Evolutionary conservation across 2,797 vertebrate genomes (phyloP), one percentile per base, ranked within the genome.

Genomic region (Decapterus maruadsi): DNA sequence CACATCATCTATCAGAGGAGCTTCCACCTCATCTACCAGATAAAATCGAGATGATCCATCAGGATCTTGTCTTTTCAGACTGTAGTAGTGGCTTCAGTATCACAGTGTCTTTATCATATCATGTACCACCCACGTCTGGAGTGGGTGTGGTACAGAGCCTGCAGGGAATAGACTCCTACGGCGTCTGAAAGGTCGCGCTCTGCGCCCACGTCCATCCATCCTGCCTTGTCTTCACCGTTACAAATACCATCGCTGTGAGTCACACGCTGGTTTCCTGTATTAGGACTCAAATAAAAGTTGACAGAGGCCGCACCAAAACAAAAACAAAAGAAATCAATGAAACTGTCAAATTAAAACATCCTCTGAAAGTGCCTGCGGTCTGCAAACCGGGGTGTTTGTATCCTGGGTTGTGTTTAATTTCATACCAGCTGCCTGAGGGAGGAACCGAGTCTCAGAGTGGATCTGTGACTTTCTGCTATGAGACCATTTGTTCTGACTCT

Each of bases 111-210:
- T 78, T 20, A 75, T 61, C 16, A 22, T 57, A 45, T 58, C 17
- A 54, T 63, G 38, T 13, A 34, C 10, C 62, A 45, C 6, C 42
- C 6, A n/a, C 71, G 12, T 55, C 68, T 70, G 6, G 58, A 74
- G 63, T 8, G 69, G 50, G 73, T 72, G 48, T 5, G 1, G 1
- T 42, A 10, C 48, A 17, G 45, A 14, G 12, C 83, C 73, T 34
- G 83, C 76, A 1, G 85, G 83, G 73, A 75, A 17, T 0, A 22
- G 63, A 63, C 68, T 81, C 85, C 66, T 43, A 69, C 83, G 1
- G 86, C 17, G 20, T 36, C 61, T 11, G n/a, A 81, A 86, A 87
- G 85, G 85, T 89, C 86, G 74, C 0, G 12, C 5, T 36, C 74
- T 9, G 66, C 43, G 60, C 81, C 84, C 78, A 82, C 38, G 10